Conservation (phyloP, 92 coral and sea anemone genomes). For the Muricea muricata region DNA sequence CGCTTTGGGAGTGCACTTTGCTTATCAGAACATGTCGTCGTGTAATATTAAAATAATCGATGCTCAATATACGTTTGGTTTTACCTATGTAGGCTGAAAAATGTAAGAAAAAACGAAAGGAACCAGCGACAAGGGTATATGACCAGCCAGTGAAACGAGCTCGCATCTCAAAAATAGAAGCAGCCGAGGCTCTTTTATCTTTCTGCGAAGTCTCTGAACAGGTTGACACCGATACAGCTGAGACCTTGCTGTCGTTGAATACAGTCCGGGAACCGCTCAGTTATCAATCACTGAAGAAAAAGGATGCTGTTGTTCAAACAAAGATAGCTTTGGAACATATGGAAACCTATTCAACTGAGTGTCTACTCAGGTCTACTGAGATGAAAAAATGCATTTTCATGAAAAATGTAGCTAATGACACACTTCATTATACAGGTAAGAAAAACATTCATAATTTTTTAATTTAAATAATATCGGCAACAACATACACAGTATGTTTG, state of each 20-base stretch:
- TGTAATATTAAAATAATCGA: background rate
- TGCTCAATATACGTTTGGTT: background rate
- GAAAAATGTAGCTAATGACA: background rate
- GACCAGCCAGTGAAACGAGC: background rate
- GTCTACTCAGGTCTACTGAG: background rate
- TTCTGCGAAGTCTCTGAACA: background rate
- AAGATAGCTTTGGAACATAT: background rate
- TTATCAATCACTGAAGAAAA: background rate
- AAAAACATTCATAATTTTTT: too few species aligned
- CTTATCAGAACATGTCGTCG: background rate
- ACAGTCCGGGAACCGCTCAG: background rate
- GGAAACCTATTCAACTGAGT: background rate
- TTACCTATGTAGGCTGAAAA: background rate
- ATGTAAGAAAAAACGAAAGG: background rate
- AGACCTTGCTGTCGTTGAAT: background rate
- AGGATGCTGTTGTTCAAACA: background rate
- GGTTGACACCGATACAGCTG: background rate
- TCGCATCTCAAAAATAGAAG: background rate
- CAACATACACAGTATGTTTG: too few species aligned
- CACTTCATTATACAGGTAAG: slow-evolving; percentile 23
- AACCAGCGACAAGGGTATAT: background rate
- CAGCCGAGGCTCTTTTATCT: background rate
- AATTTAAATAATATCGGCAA: background rate
- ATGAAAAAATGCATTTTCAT: slow-evolving; percentile 1
- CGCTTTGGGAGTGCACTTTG: too few species aligned